These are phyloP conservation scores for Arctopsyche grandis DNA, from an alignment of 1,140 invertebrate genomes.

Conservation along the genomic window DNA sequence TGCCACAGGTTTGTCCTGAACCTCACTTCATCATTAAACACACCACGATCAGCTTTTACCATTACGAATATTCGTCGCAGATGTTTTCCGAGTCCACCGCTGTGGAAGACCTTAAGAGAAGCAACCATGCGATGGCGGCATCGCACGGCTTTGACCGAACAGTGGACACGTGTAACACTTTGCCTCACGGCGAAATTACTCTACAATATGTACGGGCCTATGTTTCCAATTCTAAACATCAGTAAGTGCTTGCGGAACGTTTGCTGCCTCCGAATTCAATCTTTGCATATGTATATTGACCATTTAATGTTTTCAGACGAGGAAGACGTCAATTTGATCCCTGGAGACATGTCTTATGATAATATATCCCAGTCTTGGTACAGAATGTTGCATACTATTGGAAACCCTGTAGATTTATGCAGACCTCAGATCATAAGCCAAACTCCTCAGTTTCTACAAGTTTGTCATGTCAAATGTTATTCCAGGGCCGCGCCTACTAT, in stretches of 20 bases:
- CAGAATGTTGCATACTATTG: constrained; percentile 89
- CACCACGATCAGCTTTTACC: not conserved
- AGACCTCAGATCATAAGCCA: constrained; percentile 86
- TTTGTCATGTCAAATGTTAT: constrained; percentile 47
- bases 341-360: constrained; percentile 85
- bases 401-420: constrained; percentile 93
- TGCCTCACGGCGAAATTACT: constrained; percentile 86
- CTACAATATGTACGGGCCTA: constrained; percentile 88
- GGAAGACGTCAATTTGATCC: constrained; percentile 84
- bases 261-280: no score
- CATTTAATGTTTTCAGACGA: constrained; percentile 71
- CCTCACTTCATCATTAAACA: not conserved
- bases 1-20: constrained; percentile 69
- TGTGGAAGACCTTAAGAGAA: constrained; percentile 96
- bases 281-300: not conserved
- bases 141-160: constrained; percentile 88
- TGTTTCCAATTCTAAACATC: constrained; percentile 87
- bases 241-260: no score
- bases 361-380: constrained; percentile 95
- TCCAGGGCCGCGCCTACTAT: no score
- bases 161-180: constrained; percentile 95
- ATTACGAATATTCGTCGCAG: constrained; percentile 65
- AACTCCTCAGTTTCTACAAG: constrained; percentile 83
- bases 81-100: constrained; percentile 88
- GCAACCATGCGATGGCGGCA: constrained; percentile 94